Evolutionary conservation across 2,888 invertebrate species (phyloP).

Genomic region (Philereme transversata): DNA sequence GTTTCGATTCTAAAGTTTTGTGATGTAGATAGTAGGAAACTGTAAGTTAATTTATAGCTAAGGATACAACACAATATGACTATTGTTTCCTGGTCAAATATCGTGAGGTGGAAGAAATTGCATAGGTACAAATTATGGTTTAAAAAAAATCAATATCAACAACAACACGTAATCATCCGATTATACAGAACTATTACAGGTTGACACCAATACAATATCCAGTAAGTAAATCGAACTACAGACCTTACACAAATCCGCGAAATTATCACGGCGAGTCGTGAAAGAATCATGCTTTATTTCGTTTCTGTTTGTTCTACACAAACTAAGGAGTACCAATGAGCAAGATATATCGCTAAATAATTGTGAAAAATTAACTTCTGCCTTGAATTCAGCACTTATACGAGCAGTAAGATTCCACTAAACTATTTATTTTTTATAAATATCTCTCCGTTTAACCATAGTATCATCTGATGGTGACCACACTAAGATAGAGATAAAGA

Average conservation of each 20-base stretch:
- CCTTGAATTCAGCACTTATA: too few relatives aligned
- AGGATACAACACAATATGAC: too few relatives aligned
- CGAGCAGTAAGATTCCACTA: too few relatives aligned
- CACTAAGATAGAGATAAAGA: too few relatives aligned
- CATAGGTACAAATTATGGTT: too few relatives aligned
- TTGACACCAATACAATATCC: slow-evolving; percentile 13
- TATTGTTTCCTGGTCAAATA: too few relatives aligned
- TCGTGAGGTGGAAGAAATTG: too few relatives aligned
- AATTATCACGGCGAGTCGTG: slow-evolving; percentile 30
- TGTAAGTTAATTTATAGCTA: neutral
- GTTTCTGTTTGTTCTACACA: slow-evolving; percentile 20
- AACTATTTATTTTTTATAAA: too few relatives aligned
- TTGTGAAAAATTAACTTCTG: neutral
- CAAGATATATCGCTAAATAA: neutral
- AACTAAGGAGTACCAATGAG: slow-evolving; percentile 11
- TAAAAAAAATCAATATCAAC: too few relatives aligned
- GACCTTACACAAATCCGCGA: slow-evolving; percentile 22
- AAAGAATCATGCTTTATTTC: slow-evolving; percentile 22
- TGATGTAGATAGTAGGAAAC: neutral
- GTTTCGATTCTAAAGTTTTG: slow-evolving; percentile 5
- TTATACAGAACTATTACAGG: neutral
- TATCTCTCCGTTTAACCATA: too few relatives aligned
- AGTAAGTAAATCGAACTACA: slow-evolving; percentile 1
- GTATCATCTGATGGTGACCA: too few relatives aligned
- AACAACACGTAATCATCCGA: neutral